Evolutionary conservation across 2,797 vertebrate genomes (phyloP), one percentile per base, ranked within the genome.

Genomic region (Molossus molossus): DNA sequence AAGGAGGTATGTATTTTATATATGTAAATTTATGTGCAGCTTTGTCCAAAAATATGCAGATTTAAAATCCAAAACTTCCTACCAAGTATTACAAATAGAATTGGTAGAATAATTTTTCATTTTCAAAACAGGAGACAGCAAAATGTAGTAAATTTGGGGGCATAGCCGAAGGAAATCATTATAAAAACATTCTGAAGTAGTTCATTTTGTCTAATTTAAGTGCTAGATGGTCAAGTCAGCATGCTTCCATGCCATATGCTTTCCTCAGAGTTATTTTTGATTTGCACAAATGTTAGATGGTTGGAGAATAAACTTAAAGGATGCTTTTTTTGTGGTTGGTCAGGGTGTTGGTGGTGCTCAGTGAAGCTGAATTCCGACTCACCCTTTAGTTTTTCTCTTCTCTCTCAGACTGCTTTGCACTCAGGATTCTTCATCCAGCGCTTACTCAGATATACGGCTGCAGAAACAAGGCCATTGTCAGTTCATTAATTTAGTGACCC

Each of bases 211-310:
- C 92, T 96, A 37, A 81, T 92, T 94, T 89, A 80, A 82, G 88
- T 93, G 79, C 60, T 96, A 33, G 65, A 80, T 94, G 75, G 90
- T 91, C 84, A 92, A 79, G 55, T 91, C 82, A 95, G 80, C 83
- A 81, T 62, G 48, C 20, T 81, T 62, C 29, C 48, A 55, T 84
- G 79, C 60, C 57, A 94, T 96, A 89, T 94, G 94, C 81, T 94
- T 92, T 93, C 53, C 77, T 96, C 58, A 33, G 90, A 94, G 73
- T 75, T 98, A 82, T 94, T 96, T 97, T 96, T 90, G 37, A 83
- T 70, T 92, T 94, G 57, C 64, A 95, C 58, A 95, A 94, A 96
- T 95, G 79, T 89, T 89, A 92, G 75, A n/a, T 92, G 62, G 37
- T 94, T 85, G 67, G 21, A 93, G 48, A 96, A 90, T 90, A 91